A percentile compares a stretch with the other conserved stretches of the same genome.
These are phyloP conservation scores for Gorsachius magnificus DNA, from an alignment of 2,797 vertebrate species.

Conservation along the genomic window DNA sequence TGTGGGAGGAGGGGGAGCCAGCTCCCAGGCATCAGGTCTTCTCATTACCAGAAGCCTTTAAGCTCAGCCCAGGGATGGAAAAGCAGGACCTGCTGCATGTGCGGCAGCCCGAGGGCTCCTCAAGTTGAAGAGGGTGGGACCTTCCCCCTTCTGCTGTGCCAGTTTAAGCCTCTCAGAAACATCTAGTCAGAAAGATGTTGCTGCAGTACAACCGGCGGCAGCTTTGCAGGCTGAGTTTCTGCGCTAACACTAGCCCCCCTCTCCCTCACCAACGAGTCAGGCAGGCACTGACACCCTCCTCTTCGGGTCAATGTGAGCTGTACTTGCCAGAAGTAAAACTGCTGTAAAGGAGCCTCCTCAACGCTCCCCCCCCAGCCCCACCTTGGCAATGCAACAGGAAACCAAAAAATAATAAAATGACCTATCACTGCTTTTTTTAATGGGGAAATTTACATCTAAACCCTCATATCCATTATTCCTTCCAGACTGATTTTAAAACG, in stretches of 20 bases:
- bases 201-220: background rate
- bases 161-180: background rate
- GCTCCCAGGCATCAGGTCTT: background rate
- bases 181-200: background rate
- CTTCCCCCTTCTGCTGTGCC: too few species aligned
- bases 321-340: background rate
- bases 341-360: background rate
- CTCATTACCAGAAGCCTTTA: background rate
- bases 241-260: background rate
- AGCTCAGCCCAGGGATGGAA: background rate
- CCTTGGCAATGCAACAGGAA: background rate
- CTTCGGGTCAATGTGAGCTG: background rate
- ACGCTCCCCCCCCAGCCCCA: too few species aligned
- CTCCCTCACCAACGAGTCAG: background rate
- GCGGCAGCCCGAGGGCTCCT: fast-evolving
- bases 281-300: background rate
- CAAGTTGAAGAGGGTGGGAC: fast-evolving
- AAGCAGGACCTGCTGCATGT: fast-evolving
- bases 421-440: background rate
- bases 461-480: background rate
- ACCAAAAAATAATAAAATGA: background rate
- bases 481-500: background rate
- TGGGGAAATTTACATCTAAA: background rate
- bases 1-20: background rate
- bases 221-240: background rate